Evolutionary conservation across 1,140 invertebrate species (phyloP), one percentile per base, ranked within the genome.

Genomic region (Pteromalus puparum): DNA sequence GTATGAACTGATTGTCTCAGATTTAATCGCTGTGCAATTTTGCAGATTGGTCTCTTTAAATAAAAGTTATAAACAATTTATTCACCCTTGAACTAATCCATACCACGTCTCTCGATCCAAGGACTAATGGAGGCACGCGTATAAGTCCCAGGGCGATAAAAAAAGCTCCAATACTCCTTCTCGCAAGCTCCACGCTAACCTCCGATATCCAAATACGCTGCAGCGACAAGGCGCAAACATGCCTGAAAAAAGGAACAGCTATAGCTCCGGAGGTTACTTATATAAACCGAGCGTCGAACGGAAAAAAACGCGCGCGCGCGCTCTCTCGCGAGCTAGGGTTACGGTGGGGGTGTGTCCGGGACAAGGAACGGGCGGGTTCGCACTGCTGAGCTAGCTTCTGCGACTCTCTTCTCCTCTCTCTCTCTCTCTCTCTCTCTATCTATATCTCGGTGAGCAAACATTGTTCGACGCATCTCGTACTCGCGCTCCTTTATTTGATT

Each of bases 331-430:
- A 89, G 87, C 88, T 90, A 91, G 80, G 90, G 90, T 92, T 93
- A 93, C 92, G 92, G 92, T 87, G 89, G 91, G 92, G 92, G 92
- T 93, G 92, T 93, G 92, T 93, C 92, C 91, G 88, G 88, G 90
- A 93, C 92, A 93, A 93, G 92, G 91, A 93, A 93, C 92, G 90
- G 92, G 92, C 92, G 92, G 92, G 91, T 86, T 93, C 90, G 90
- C 90, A 87, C 88, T 92, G 91, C 92, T 92, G 91, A 92, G 90
- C 88, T 91, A 85, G 91, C 84, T 80, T 68, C 53, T 61, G 73
- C 46, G 28, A 61, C 74, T 48, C 65, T 42, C 34, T 61, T 70
- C 46, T 28, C 18, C 84, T 70, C 42, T 72, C 38, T 84, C 48
- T 1, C 53, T 24, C 86, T 34, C 68, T 77, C 74, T 13, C 75